phyloP scores from a whole-genome alignment of 2,797 vertebrate genomes.

The Macropodus opercularis region DNA sequence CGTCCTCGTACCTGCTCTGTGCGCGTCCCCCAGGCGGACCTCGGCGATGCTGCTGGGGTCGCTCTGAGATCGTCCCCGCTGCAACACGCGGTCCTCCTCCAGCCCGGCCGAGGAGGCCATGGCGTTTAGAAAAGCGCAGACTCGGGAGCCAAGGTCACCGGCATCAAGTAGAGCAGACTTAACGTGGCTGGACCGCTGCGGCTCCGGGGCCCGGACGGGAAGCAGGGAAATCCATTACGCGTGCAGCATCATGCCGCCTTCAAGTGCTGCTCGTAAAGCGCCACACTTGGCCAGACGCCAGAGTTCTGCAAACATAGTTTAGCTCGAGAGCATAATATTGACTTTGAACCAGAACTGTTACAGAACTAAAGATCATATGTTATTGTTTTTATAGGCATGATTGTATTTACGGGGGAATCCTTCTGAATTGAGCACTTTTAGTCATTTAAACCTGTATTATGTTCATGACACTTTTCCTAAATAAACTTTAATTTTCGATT shows the following conservation, averaged over 20 bases:
- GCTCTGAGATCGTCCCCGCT: constrained; percentile 92
- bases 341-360: too few relatives aligned
- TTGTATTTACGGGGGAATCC: too few relatives aligned
- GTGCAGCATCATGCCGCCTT: constrained; percentile 64
- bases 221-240: constrained; percentile 72
- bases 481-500: too few relatives aligned
- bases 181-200: constrained; percentile 44
- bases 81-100: constrained; percentile 85
- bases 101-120: constrained; percentile 90
- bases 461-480: too few relatives aligned
- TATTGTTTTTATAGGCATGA: too few relatives aligned
- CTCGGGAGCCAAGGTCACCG: constrained; percentile 76
- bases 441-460: too few relatives aligned
- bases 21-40: constrained; percentile 79
- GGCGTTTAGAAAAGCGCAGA: constrained; percentile 35
- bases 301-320: too few relatives aligned
- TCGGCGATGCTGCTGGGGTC: constrained; percentile 96
- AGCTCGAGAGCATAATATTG: too few relatives aligned
- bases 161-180: constrained; percentile 61
- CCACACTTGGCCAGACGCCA: too few relatives aligned
- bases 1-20: constrained; percentile 84
- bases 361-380: too few relatives aligned
- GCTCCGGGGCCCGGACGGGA: constrained; percentile 54
- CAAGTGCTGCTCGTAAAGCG: constrained; percentile 46
- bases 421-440: too few relatives aligned